Base-by-base conservation (phyloP, 2,113 vertebrate species). In the Eudyptes chrysolophus region DNA sequence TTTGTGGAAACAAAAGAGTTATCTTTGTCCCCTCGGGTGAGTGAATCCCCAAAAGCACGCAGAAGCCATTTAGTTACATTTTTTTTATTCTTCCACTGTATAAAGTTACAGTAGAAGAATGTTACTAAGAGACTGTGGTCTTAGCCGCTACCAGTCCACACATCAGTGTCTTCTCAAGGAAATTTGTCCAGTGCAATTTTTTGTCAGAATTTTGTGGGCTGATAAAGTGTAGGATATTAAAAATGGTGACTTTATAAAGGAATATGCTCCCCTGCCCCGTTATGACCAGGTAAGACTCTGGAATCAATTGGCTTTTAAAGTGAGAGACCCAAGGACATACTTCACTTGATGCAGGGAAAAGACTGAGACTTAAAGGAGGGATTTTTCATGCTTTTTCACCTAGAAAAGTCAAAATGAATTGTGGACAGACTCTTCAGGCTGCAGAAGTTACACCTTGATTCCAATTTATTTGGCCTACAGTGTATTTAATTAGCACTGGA, bases 11-110 rank as follows among this genome's bases (percentile, higher is more conserved):
- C 7, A n/a, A n/a, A 26, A 22, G 5, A 7, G 6, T 26, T 55
- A 7, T 4, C 2, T 48, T 29, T 51, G 27, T 70, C 40, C 3
- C 4, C 17, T 11, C 3, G 2, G 21, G 8, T 2, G 1, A 83
- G 15, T 16, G 25, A 42, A 78, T 58, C 7, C 14, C 9, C 30
- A 34, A 83, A 66, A 36, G 5, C 13, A 19, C 44, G 4, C 8
- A 51, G 40, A 84, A 66, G 16, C 18, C 29, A 30, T 57, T 55
- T 71, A 55, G 18, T 46, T 61, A 61, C 10, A 42, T 36, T 78
- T 49, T 36, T 22, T 34, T 61, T 36, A 26, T 55, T 51, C 7
- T 70, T 5, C 9, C 8, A 34, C 48, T 36, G 4, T 52, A 36
- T 14, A 82, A 77, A 68, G 11, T 46, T 48, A 11, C 30, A 20